Evolutionary conservation across 2,797 vertebrate genomes (phyloP), one percentile per base, ranked within the genome.

Genomic region (Cottoperca gobio): DNA sequence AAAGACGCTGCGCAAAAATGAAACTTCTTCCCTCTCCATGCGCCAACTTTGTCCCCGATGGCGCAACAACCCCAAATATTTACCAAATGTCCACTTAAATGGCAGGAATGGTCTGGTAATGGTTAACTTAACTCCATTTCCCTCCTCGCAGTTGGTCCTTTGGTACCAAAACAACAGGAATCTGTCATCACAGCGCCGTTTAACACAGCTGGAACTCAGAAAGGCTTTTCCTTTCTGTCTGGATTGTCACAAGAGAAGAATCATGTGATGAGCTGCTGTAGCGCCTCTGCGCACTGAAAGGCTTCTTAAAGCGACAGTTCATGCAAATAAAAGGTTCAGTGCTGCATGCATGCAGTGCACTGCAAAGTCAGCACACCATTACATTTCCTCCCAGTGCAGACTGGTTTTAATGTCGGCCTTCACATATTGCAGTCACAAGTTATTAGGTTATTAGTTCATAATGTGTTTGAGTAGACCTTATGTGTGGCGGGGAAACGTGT

Each of bases 241-340:
- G 88, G 91, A 84, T 93, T 89, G 91, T 97, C 97, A 97, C 96
- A 94, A 97, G 97, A 97, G 96, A 89, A 63, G 74, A 70, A 86
- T 96, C 97, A 98, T 94, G 97, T 97, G 97, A 96, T 35, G 65
- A 57, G 76, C 66, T 52, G 82, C 70, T 67, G 78, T 70, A 73
- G 89, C 83, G 88, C 90, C 88, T 82, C 83, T 90, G 90, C 90
- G 85, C 88, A 84, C 31, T 1, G 42, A 39, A 43, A 54, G 84
- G 86, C 76, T 86, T 89, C 92, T 95, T 95, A 95, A 95, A 95
- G 95, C 5, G 76, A 72, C 81, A 94, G 84, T 0, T 0, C 84
- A 35, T 3, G 16, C 35, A 67, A 83, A 65, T 14, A 61, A 54
- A 43, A 45, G 52, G 59, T 72, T 42, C 28, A 1, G n/a, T 23